Conservation (phyloP, 2,113 vertebrate species). For the Ochotona princeps region DNA sequence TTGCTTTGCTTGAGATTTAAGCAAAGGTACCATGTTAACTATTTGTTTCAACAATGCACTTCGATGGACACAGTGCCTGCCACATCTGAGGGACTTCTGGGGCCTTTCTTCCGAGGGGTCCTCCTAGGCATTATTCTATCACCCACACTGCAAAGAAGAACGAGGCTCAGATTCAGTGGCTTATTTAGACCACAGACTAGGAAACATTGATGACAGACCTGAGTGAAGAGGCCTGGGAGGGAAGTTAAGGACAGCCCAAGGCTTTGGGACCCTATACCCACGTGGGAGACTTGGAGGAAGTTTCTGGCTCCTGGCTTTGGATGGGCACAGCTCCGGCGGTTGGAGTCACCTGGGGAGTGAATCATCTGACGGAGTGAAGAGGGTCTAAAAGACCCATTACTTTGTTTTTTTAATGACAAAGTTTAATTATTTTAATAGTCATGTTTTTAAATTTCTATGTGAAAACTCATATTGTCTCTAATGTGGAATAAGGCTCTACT, state of each 20-base stretch:
- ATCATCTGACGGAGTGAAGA: background rate
- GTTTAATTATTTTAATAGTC: background rate
- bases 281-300: no score
- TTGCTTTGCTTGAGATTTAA: constrained; percentile 14
- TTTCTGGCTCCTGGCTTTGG: no score
- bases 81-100: background rate
- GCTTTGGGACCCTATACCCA: no score
- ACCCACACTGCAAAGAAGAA: background rate
- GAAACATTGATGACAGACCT: no score
- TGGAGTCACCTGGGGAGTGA: no score
- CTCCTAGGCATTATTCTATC: accelerated
- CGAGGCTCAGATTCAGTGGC: accelerated
- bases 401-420: background rate
- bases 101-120: background rate
- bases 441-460: background rate
- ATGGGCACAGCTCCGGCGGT: no score
- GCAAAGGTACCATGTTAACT: background rate
- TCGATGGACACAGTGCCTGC: background rate
- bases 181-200: background rate
- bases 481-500: background rate
- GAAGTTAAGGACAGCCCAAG: no score
- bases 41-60: background rate
- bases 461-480: background rate
- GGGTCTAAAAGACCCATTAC: background rate
- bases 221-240: no score